Evolutionary conservation across 2,888 invertebrate genomes (phyloP), one percentile per base, ranked within the genome.

Genomic region (Cantharis rustica): DNA sequence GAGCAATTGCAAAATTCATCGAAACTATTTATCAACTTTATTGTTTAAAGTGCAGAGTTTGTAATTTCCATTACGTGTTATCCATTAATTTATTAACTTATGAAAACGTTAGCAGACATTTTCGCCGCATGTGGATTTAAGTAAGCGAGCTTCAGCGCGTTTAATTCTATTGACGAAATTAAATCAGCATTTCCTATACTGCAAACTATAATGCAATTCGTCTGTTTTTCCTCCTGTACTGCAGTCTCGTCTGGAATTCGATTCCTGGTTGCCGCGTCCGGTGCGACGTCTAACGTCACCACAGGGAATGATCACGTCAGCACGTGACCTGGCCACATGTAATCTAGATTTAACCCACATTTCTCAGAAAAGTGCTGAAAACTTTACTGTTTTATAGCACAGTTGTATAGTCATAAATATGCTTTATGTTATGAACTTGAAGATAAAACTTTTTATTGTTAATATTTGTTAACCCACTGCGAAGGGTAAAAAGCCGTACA

Each of bases 151-250:
- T 71, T 75, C 68, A 27, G 75, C 62, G 75, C 23, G 68, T 68
- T 15, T 75, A 75, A 75, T 75, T 68, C 71, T 68, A 75, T 75
- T 71, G 71, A 71, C 64, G 47, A 47, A 75, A 75, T 75, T 68
- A 68, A 75, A 75, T 75, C 71, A 75, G 64, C 62, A 68, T 26
- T 63, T 63, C 69, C 17, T 72, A 64, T 72, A 75, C 71, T 9
- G 5, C 23, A 9, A 78, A 74, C 78, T 75, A 77, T 79, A 82
- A 82, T 82, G 82, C 82, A 81, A 80, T 81, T 82, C 79, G 77
- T 79, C 76, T 82, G 82, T 82, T 80, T 79, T 79, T 77, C 79
- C 80, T 80, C 79, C 75, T 76, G 79, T 61, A 69, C 66, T 73
- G 81, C 81, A 76, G 73, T 75, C 72, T 73, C 72, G 72, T 71